A percentile compares a stretch with the other conserved stretches of the same genome.
These are phyloP conservation scores for Pterois miles DNA, from an alignment of 2,797 vertebrate species.

Conservation along the genomic window DNA sequence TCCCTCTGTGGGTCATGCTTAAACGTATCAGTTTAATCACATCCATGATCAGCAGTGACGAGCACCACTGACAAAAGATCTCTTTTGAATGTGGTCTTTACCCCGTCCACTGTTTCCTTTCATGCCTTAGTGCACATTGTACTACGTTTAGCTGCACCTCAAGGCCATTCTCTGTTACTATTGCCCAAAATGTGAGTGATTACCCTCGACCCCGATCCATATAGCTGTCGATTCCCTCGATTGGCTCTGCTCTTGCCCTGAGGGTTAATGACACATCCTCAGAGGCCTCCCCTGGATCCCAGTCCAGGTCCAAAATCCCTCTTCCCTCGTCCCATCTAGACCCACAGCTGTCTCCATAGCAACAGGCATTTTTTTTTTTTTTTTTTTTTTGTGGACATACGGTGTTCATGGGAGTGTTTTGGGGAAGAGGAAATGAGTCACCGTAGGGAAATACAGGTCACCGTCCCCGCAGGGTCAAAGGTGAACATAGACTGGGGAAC, in stretches of 20 bases:
- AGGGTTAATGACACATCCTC: constrained; percentile 57
- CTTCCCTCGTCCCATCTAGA: constrained; percentile 10
- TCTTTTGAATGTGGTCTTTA: constrained; percentile 24
- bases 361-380: constrained; percentile 55
- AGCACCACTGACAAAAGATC: constrained; percentile 8
- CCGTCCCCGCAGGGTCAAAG: constrained; percentile 41
- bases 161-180: constrained; percentile 32
- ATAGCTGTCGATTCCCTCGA: constrained; percentile 39
- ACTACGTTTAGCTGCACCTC: constrained; percentile 34
- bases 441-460: constrained; percentile 58
- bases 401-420: neutral
- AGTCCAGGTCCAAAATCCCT: neutral
- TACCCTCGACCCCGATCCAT: constrained; percentile 27
- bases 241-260: constrained; percentile 31
- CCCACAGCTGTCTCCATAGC: constrained; percentile 42
- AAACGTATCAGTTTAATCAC: constrained; percentile 20
- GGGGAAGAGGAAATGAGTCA: constrained; percentile 64
- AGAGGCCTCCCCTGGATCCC: constrained; percentile 16
- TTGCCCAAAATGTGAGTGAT: constrained; percentile 39
- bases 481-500: constrained; percentile 35
- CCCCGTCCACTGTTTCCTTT: constrained; percentile 25
- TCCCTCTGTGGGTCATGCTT: neutral
- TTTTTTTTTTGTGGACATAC: constrained; percentile 47
- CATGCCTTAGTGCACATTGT: neutral
- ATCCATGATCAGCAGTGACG: constrained; percentile 13